A percentile compares a stretch with the other conserved stretches of the same genome.
Evolutionary conservation across 2,797 vertebrate species (phyloP).

Genomic region (Tenualosa ilisha): DNA sequence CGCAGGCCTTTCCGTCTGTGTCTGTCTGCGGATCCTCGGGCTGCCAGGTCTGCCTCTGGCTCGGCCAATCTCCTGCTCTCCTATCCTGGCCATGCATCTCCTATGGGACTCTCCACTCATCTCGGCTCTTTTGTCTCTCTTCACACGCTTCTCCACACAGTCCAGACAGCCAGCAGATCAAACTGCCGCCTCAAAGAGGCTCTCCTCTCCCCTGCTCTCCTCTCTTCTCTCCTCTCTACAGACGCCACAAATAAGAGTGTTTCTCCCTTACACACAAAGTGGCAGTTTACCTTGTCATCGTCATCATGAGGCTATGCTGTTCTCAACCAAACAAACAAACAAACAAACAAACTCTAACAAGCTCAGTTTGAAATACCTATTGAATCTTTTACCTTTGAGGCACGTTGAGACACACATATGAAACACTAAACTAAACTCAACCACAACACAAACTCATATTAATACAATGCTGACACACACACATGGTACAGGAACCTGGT

Average conservation of each 20-base stretch:
- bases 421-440: neutral
- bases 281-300: neutral
- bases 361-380: neutral
- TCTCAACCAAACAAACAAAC: neutral
- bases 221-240: neutral
- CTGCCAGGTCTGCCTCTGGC: neutral
- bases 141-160: neutral
- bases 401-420: neutral
- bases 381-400: neutral
- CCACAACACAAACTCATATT: neutral
- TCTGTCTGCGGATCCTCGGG: neutral
- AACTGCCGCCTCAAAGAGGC: neutral
- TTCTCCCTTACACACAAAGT: neutral
- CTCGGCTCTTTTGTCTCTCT: neutral
- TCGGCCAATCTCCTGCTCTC: neutral
- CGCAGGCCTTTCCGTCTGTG: neutral
- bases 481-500: too few relatives aligned
- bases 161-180: neutral
- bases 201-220: neutral
- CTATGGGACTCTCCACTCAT: neutral
- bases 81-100: neutral
- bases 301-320: neutral
- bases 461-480: neutral
- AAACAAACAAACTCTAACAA: neutral
- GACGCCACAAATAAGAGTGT: neutral